Conservation (phyloP, 2,797 vertebrate genomes). For the Petrocephalus schoutedeni region DNA sequence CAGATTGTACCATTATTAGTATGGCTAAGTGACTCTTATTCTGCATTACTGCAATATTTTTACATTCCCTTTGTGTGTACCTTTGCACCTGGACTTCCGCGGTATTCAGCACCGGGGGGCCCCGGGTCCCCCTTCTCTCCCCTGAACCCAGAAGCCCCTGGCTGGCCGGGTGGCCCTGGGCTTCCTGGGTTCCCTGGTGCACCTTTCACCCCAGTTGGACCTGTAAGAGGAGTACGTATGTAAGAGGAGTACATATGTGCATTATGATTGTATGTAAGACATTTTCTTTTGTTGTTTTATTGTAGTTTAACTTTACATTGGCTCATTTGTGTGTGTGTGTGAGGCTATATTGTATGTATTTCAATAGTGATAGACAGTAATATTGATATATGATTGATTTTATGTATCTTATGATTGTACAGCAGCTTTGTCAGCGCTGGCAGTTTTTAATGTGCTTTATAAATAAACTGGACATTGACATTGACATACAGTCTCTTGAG, state of each 20-base stretch:
- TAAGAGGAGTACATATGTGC: background rate
- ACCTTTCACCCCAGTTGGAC: conserved; percentile 77
- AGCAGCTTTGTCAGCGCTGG: no score
- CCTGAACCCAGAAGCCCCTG: conserved; percentile 71
- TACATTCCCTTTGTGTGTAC: conserved; percentile 51
- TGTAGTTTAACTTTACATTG: no score
- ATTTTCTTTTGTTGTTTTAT: no score
- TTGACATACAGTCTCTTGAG: background rate
- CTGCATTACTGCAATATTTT: background rate
- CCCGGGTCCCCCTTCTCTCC: conserved; percentile 88
- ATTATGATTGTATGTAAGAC: background rate
- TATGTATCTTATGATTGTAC: no score
- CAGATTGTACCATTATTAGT: background rate
- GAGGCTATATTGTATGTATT: no score
- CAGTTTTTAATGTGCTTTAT: no score
- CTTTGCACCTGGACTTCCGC: conserved; percentile 75
- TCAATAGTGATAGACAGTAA: no score
- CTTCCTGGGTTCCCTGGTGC: conserved; percentile 64
- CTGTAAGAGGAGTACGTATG: conserved; percentile 47
- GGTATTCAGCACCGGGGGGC: conserved; percentile 65
- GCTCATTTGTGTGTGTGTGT: no score
- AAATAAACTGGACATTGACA: no score
- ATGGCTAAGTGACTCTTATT: background rate
- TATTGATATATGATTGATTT: no score
- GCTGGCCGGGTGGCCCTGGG: conserved; percentile 68